Conservation (phyloP, 1,140 invertebrate genomes). For the Stegodyphus mimosarum region DNA sequence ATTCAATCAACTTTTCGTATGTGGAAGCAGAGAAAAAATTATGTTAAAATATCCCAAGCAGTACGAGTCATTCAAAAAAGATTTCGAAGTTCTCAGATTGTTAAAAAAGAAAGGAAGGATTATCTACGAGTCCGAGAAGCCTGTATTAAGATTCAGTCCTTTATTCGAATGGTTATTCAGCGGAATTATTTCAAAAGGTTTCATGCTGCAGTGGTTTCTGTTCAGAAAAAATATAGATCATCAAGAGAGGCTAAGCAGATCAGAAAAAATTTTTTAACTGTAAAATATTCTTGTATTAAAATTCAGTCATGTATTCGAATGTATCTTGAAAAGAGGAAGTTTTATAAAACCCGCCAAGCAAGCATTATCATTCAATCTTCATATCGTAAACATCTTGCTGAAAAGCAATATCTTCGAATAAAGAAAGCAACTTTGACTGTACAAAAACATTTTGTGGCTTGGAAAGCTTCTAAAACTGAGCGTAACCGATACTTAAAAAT, state of each 20-base stretch:
- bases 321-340: background rate
- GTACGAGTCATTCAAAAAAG: background rate
- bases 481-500: background rate
- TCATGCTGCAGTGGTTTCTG: background rate
- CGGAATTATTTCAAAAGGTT: background rate
- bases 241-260: background rate
- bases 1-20: background rate
- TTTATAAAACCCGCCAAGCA: background rate
- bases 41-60: background rate
- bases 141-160: constrained; percentile 18
- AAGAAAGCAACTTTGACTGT: constrained; percentile 15
- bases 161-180: background rate
- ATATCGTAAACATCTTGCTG: background rate
- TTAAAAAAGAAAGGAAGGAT: background rate
- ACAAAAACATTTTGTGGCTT: constrained; percentile 13
- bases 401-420: constrained; percentile 1
- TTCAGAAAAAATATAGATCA: background rate
- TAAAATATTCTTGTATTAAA: background rate
- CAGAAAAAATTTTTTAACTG: background rate
- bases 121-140: background rate
- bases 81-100: background rate
- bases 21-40: background rate
- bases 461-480: background rate
- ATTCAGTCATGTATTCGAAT: constrained; percentile 9
- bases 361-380: constrained; percentile 12